A percentile compares a stretch with the other conserved stretches of the same genome.
phyloP scores from a whole-genome alignment of 2,888 invertebrate species.

The Polydrusus cervinus region DNA sequence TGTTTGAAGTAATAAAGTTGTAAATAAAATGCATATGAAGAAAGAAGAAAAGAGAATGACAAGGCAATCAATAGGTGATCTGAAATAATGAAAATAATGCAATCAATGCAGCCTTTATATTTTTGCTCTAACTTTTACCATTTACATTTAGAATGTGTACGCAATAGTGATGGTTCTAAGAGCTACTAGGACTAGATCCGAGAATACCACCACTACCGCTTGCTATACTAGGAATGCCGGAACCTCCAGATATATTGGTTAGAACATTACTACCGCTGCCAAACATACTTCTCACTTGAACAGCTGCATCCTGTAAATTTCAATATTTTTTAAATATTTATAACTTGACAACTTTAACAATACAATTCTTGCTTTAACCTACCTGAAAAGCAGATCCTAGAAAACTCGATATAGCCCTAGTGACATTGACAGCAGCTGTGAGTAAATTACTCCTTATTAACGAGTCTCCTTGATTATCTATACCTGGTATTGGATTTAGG shows the following conservation, averaged over 20 bases:
- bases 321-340: too few species aligned
- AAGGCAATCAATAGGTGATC: background rate
- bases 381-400: conserved; percentile 87
- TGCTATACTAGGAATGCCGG: conserved; percentile 50
- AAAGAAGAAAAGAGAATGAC: background rate
- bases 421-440: conserved; percentile 84
- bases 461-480: conserved; percentile 64
- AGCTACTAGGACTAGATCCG: conserved; percentile 56
- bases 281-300: conserved; percentile 61
- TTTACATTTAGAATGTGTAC: background rate
- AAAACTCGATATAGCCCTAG: conserved; percentile 85
- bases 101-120: background rate
- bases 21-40: background rate
- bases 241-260: conserved; percentile 56
- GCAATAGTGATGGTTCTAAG: conserved; percentile 12
- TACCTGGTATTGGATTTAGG: conserved; percentile 68
- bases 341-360: too few species aligned
- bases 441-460: conserved; percentile 74
- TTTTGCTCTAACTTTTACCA: conserved; percentile 7
- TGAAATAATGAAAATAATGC: conserved; percentile 1
- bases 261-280: conserved; percentile 59
- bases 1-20: background rate
- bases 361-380: conserved; percentile 45
- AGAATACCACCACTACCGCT: conserved; percentile 35
- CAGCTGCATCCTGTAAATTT: conserved; percentile 64